Evolutionary conservation across 2,888 invertebrate species (phyloP).

Genomic region (Drosophila neoperkinsi): DNA sequence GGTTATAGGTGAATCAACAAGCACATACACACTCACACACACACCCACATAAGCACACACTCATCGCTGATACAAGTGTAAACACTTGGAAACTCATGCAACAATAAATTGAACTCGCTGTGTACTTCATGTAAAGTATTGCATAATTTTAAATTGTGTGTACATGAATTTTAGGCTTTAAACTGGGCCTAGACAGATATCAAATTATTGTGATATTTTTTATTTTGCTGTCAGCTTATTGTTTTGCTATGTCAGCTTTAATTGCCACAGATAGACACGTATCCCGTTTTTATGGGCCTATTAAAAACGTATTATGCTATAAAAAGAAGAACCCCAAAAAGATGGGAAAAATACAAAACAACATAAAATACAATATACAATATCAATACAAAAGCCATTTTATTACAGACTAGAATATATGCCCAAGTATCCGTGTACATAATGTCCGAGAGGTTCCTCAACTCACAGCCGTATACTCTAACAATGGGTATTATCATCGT

Average conservation of each 20-base stretch:
- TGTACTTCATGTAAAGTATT: conserved; percentile 10
- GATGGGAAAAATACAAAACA: conserved; percentile 19
- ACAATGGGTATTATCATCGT: not conserved
- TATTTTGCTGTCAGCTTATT: conserved; percentile 18
- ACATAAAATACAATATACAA: conserved; percentile 59
- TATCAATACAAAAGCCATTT: conserved; percentile 65
- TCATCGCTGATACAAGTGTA: conserved; percentile 18
- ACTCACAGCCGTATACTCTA: conserved; percentile 24
- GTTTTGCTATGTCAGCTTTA: conserved; percentile 29
- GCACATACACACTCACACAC: not conserved
- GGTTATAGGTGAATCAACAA: conserved; percentile 30
- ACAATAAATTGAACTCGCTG: conserved; percentile 33
- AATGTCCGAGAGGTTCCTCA: conserved; percentile 17
- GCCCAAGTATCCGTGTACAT: conserved; percentile 16
- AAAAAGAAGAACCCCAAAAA: conserved; percentile 25
- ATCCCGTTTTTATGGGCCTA: conserved; percentile 46
- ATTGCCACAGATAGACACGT: conserved; percentile 45
- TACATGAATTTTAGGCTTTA: conserved; percentile 23
- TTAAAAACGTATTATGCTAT: conserved; percentile 66
- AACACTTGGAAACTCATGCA: conserved; percentile 20
- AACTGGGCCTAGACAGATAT: conserved; percentile 5
- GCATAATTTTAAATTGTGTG: not conserved
- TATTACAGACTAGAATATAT: conserved; percentile 61
- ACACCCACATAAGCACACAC: conserved; percentile 2
- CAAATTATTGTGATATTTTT: conserved; percentile 16